Base-by-base conservation (phyloP, 1,140 invertebrate genomes). In the Oscheius sp. region DNA sequence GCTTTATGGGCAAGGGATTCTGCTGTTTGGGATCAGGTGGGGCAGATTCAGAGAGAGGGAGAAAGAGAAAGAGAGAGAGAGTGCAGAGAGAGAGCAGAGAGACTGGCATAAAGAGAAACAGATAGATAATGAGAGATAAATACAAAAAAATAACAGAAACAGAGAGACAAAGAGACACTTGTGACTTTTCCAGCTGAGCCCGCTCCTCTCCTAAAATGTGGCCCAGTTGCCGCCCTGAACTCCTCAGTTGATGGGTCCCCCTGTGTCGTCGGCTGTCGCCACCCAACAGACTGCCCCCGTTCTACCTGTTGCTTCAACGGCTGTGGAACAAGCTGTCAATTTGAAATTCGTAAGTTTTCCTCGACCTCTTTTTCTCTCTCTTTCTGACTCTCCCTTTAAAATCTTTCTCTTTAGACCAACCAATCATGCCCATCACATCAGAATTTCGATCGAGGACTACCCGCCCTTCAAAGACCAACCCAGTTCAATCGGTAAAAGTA, bases 301-400 rank as follows among this genome's bases (percentile, higher is more conserved):
- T 62, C 77, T 49, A 55, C 77, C 4, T 80, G 79, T 52, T 80
- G 79, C 62, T 80, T 79, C 49, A 79, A 80, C 32, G 79, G 79
- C 10, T 76, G 63, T 66, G 78, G 79, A 58, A 80, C 69, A 3
- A 76, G 70, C 23, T 79, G 78, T 49, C 68, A 71, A 52, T 71
- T 71, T 63, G 68, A 71, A 26, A 71, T 46, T 13, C 42, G 45
- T 71, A 28, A 13, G 58, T 52, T 59, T 13, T 18, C 13, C 13
- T 15, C 10, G 15, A 34, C 29, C 62, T 69, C 7, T 18, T 69
- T 69, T 67, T 7, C n/a, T n/a, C n/a, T n/a, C n/a, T n/a, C n/a
- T n/a, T n/a, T n/a, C n/a, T n/a, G n/a, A n/a, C n/a, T n/a, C 28
- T n/a, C 29, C 18, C 18, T 69, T 71, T 26, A 3, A 28, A 35